A percentile compares a stretch with the other conserved stretches of the same genome.
Conservation (phyloP, 2,797 vertebrate genomes). For the Characodon lateralis region DNA sequence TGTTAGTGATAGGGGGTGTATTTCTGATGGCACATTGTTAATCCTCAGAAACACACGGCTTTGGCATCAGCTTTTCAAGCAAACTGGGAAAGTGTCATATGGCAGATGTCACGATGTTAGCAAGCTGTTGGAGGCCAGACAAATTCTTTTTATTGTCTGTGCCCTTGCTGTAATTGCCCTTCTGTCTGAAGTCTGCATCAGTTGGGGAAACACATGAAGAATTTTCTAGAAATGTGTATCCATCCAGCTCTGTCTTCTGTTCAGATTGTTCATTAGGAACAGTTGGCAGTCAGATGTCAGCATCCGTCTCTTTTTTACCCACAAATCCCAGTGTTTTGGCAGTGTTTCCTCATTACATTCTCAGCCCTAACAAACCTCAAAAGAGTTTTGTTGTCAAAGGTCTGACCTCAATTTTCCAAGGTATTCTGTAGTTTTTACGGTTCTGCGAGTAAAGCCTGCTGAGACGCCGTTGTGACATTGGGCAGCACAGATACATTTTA, state of each 20-base stretch:
- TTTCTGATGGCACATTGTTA: neutral
- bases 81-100: neutral
- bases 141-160: conserved; percentile 21
- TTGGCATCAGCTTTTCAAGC: neutral
- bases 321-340: conserved; percentile 39
- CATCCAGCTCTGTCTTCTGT: conserved; percentile 22
- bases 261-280: conserved; percentile 58
- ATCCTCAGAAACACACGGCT: neutral
- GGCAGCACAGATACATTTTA: neutral
- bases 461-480: conserved; percentile 11
- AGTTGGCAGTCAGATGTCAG: conserved; percentile 51
- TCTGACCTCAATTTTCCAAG: conserved; percentile 19
- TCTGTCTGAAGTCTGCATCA: conserved; percentile 10
- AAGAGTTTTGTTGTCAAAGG: conserved; percentile 28
- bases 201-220: conserved; percentile 34
- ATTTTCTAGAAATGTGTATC: conserved; percentile 37
- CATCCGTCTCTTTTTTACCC: conserved; percentile 29
- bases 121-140: neutral
- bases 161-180: conserved; percentile 38
- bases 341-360: conserved; percentile 46
- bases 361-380: conserved; percentile 41
- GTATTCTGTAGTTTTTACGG: conserved; percentile 8
- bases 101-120: conserved; percentile 15
- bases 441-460: conserved; percentile 6
- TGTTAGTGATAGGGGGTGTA: neutral